These are phyloP conservation scores for Arrhamphus sclerolepis DNA, from an alignment of 2,797 vertebrate species.

Conservation along the genomic window DNA sequence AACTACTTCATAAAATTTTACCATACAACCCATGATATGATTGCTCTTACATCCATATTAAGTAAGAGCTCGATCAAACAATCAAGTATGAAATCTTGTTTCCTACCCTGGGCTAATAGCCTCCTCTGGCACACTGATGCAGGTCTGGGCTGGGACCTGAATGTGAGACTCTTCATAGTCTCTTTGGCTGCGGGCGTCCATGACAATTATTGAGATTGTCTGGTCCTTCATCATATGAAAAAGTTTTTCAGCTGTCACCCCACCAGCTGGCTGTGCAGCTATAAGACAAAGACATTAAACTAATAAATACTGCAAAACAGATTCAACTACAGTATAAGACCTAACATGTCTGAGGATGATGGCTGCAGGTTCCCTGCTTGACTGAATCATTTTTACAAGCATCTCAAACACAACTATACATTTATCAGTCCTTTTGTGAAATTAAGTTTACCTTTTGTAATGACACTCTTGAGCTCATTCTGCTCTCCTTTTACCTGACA, in stretches of 20 bases:
- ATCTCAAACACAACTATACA: not conserved
- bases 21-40: not conserved
- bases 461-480: conserved; percentile 77
- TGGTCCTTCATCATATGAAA: conserved; percentile 92
- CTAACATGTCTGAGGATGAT: no score
- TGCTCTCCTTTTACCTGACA: conserved; percentile 87
- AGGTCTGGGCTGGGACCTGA: conserved; percentile 78
- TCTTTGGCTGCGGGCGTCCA: conserved; percentile 88
- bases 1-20: not conserved
- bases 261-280: conserved; percentile 73
- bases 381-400: not conserved
- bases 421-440: not conserved
- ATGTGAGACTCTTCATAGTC: conserved; percentile 93
- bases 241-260: conserved; percentile 89
- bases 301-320: not conserved
- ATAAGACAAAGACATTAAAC: not conserved
- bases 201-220: conserved; percentile 86
- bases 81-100: not conserved
- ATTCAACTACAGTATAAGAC: no score
- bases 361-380: no score
- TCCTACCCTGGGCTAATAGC: conserved; percentile 91
- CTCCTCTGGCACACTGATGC: conserved; percentile 92
- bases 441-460: conserved; percentile 81
- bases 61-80: not conserved
- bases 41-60: not conserved